Base-by-base conservation (phyloP, 1,140 invertebrate species). In the Caenorhabditis latens region DNA sequence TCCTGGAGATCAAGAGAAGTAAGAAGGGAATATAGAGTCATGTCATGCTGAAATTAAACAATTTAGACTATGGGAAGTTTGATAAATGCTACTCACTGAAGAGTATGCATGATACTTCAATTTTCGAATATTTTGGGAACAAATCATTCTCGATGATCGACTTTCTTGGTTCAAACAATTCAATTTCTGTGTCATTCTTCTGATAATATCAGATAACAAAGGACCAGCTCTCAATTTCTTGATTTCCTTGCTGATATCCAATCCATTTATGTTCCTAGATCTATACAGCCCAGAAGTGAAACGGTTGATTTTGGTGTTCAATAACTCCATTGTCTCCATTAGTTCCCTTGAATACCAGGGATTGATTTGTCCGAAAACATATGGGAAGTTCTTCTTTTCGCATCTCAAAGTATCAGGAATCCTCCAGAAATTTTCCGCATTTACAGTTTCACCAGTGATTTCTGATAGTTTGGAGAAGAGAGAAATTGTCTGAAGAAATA, bases 101-200 rank as follows among this genome's bases (percentile, higher is more conserved):
- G 85, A 86, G 82, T 86, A 86, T 57, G 50, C 85, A 48, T 86
- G 82, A 42, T 86, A 86, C 58, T 79, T 86, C 85, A 79, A 42
- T 24, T 86, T 48, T 46, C 67, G 42, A 24, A 24, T 53, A 11
- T 48, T 79, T 19, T 79, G 19, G 2, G 71, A 79, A 50, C 71
- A 79, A 5, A 13, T 46, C 4, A 43, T 19, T 46, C 65, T 71
- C 19, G 40, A 43, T 43, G 65, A 9, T 19, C 65, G 16, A 43
- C 14, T 19, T 24, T 14, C 19, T 19, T 11, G 3, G 24, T 50
- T 11, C 11, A 32, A 11, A 24, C 71, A 79, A 9, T 79, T n/a
- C 46, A 53, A 24, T 24, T 24, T 79, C 13, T 79, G 13, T 50
- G 7, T 50, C 71, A 79, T 79, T 79, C 71, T 50, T 53, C 42